Base-by-base conservation (phyloP, 2,888 invertebrate genomes). In the Cyclophora albipunctata region DNA sequence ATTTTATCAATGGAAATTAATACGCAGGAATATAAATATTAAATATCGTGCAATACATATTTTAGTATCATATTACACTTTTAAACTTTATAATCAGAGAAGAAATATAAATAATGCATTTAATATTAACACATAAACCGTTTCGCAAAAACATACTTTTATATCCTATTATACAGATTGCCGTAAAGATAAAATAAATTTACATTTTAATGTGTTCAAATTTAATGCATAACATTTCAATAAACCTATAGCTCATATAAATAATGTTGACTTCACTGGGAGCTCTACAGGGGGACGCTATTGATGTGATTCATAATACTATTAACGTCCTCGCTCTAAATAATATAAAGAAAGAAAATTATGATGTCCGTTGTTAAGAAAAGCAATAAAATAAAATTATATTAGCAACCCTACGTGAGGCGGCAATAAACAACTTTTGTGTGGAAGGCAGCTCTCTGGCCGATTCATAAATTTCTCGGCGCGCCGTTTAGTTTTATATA, bases 381-480 rank as follows among this genome's bases (percentile, higher is more conserved):
- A 48, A 61, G 76, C 67, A 73, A 73, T 77, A 72, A 79, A 80
- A 78, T 75, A 71, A 71, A 75, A 78, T 75, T 76, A 75, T 71
- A 78, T 75, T 75, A 75, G 78, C 72, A 85, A 68, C 87, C 87
- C 87, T 85, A 76, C 60, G 66, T 66, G 69, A 62, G 68, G 64
- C 59, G 54, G 78, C 72, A 72, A 84, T 87, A 87, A 86, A 88
- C 84, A 82, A 86, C 78, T 80, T 84, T 84, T 82, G 85, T 83
- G 83, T 84, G 79, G 86, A 87, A 85, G 84, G 85, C 84, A 83
- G 78, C 79, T 78, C 78, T 72, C 71, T 60, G 69, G 74, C 70
- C 75, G 83, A 83, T 84, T 84, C 85, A 87, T 87, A 87, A 86
- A 86, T 85, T 83, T 80, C 70, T 73, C 78, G 69, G 79, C 81